phyloP scores from a whole-genome alignment of 2,797 vertebrate genomes.

The Enteromius mattozi region DNA sequence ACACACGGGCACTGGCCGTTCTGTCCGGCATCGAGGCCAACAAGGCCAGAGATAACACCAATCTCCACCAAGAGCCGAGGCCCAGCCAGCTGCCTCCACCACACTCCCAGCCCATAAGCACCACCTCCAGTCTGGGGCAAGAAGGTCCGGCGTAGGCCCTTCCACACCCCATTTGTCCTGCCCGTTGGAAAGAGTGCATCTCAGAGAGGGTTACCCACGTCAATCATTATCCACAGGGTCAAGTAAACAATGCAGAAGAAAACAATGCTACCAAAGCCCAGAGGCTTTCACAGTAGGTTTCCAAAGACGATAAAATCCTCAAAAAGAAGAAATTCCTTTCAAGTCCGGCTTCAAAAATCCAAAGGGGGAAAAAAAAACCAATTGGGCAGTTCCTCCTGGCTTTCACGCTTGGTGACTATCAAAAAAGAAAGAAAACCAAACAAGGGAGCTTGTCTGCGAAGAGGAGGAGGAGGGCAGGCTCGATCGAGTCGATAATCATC shows the following conservation, averaged over 20 bases:
- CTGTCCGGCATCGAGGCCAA: constrained; percentile 80
- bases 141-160: constrained; percentile 65
- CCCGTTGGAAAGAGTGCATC: constrained; percentile 75
- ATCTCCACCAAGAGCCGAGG: constrained; percentile 75
- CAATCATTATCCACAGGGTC: constrained; percentile 66
- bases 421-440: not conserved
- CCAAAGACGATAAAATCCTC: constrained; percentile 52
- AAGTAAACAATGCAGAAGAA: constrained; percentile 39
- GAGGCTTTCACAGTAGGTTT: constrained; percentile 48
- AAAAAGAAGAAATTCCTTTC: constrained; percentile 49
- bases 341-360: constrained; percentile 47
- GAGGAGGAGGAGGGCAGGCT: constrained; percentile 23
- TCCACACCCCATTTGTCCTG: constrained; percentile 69
- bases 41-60: constrained; percentile 77
- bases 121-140: constrained; percentile 73
- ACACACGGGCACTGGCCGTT: constrained; percentile 88
- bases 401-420: constrained; percentile 30
- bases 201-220: constrained; percentile 73
- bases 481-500: constrained; percentile 36
- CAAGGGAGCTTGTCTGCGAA: constrained; percentile 32
- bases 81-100: constrained; percentile 72
- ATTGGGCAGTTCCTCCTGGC: constrained; percentile 31
- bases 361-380: constrained; percentile 2
- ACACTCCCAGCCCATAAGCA: constrained; percentile 71
- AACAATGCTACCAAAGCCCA: constrained; percentile 26